These are phyloP conservation scores for Agriopis aurantiaria DNA, from an alignment of 2,888 invertebrate species.

Conservation along the genomic window DNA sequence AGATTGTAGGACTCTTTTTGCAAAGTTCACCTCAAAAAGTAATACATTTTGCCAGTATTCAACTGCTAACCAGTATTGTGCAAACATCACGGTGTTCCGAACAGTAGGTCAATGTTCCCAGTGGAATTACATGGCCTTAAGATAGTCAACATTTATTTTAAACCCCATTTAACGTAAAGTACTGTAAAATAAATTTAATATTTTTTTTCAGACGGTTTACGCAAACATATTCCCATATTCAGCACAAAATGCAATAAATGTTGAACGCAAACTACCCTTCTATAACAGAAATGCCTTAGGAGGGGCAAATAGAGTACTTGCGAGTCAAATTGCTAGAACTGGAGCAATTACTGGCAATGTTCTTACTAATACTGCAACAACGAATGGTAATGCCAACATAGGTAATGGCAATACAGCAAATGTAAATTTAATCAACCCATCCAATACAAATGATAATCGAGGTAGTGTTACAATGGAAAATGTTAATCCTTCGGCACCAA, in stretches of 20 bases:
- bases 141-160: neutral
- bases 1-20: too few species aligned
- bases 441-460: constrained; percentile 2
- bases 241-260: constrained; percentile 21
- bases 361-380: neutral
- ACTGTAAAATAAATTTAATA: too few species aligned
- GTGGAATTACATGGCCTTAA: too few species aligned
- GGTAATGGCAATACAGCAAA: neutral
- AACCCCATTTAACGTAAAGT: neutral
- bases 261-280: constrained; percentile 4
- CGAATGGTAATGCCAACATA: neutral
- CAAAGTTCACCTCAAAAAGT: too few species aligned
- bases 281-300: constrained; percentile 21
- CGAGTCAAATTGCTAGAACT: constrained; percentile 28
- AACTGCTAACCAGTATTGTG: too few species aligned
- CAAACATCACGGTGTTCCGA: too few species aligned
- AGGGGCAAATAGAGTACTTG: constrained; percentile 3
- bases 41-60: too few species aligned
- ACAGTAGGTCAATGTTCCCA: too few species aligned
- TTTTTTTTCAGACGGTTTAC: constrained; percentile 31
- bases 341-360: constrained; percentile 18
- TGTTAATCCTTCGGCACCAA: neutral
- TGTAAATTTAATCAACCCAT: neutral
- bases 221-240: constrained; percentile 22
- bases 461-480: neutral